Conservation (phyloP, 2,113 vertebrate species). For the Canis aureus region DNA sequence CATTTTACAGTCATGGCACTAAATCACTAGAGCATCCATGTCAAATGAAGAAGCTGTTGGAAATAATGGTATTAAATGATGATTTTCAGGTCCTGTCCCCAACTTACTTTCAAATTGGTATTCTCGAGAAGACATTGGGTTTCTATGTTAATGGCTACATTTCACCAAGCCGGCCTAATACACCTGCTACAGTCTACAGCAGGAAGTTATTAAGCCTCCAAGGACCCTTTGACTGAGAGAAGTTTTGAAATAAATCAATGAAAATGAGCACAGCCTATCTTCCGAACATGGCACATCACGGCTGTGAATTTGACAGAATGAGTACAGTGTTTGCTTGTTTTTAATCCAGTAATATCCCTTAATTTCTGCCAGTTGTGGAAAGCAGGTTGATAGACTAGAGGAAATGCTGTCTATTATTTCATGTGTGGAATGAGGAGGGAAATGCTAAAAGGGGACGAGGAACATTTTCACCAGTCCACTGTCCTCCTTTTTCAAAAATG, state of each 20-base stretch:
- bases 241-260: slow-evolving; percentile 79
- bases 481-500: slow-evolving; percentile 63
- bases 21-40: slow-evolving; percentile 73
- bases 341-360: slow-evolving; percentile 72
- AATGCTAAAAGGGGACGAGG: neutral
- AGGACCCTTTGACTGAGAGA: slow-evolving; percentile 68
- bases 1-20: slow-evolving; percentile 62
- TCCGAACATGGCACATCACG: slow-evolving; percentile 69
- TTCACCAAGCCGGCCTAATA: slow-evolving; percentile 66
- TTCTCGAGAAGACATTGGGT: slow-evolving; percentile 51
- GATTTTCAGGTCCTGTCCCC: slow-evolving; percentile 66
- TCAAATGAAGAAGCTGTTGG: slow-evolving; percentile 66
- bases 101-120: slow-evolving; percentile 46
- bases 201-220: slow-evolving; percentile 75
- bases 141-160: slow-evolving; percentile 73
- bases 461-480: neutral
- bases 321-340: slow-evolving; percentile 80
- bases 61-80: slow-evolving; percentile 72
- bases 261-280: slow-evolving; percentile 76
- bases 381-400: slow-evolving; percentile 24
- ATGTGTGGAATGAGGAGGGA: neutral
- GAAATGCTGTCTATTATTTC: slow-evolving; percentile 47
- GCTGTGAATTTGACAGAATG: slow-evolving; percentile 78
- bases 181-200: slow-evolving; percentile 24
- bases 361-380: slow-evolving; percentile 72